Evolutionary conservation across 2,797 vertebrate species (phyloP).

Genomic region (Spheniscus humboldti): DNA sequence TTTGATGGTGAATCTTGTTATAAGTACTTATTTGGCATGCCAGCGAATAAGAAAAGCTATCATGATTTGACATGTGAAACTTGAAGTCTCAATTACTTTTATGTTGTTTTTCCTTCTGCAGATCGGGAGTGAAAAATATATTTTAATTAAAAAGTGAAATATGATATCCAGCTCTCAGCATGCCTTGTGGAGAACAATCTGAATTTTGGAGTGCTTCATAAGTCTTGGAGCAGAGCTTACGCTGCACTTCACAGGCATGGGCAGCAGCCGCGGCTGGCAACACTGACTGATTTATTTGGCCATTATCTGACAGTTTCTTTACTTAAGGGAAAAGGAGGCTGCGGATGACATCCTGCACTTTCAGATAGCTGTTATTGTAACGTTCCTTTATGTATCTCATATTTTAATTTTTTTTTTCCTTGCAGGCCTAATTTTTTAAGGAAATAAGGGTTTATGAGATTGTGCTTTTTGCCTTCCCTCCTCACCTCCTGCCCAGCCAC

Average conservation of each 20-base stretch:
- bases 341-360: background rate
- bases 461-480: background rate
- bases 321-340: conserved; percentile 9
- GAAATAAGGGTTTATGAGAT: background rate
- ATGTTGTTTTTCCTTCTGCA: conserved; percentile 51
- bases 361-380: background rate
- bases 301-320: conserved; percentile 34
- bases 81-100: conserved; percentile 63
- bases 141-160: conserved; percentile 62
- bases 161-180: background rate
- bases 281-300: conserved; percentile 20
- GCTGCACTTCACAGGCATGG: background rate
- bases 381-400: background rate
- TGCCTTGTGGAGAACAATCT: background rate
- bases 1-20: conserved; percentile 53
- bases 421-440: background rate
- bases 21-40: conserved; percentile 42
- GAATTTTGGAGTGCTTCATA: conserved; percentile 6
- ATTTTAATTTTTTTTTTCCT: background rate
- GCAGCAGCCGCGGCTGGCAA: background rate
- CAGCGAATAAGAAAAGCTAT: conserved; percentile 33
- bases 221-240: background rate
- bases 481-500: background rate
- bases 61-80: conserved; percentile 44
- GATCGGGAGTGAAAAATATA: conserved; percentile 17